Conservation (phyloP, 2,888 invertebrate genomes). For the Clusia tigrina region DNA sequence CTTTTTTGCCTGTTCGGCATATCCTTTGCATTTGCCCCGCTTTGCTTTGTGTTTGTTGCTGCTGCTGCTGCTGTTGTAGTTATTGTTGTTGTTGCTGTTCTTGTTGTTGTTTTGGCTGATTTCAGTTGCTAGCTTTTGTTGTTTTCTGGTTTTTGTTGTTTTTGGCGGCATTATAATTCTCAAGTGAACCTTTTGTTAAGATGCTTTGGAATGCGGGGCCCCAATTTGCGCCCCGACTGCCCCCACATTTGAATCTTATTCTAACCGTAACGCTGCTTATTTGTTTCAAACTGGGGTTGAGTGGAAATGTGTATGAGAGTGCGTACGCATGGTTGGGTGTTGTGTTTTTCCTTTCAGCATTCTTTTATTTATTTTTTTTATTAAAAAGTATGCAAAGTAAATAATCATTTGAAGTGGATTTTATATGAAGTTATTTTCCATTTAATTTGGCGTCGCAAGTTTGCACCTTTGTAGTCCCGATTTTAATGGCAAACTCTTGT, state of each 20-base stretch:
- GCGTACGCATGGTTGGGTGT: not conserved
- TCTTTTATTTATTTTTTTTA: not conserved
- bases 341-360: not conserved
- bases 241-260: too few relatives aligned
- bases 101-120: too few relatives aligned
- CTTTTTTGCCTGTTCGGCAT: not conserved
- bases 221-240: too few relatives aligned
- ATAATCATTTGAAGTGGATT: slow-evolving; percentile 10
- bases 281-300: too few relatives aligned
- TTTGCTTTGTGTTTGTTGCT: not conserved
- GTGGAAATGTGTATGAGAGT: not conserved
- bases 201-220: not conserved
- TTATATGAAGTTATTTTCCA: slow-evolving; percentile 3
- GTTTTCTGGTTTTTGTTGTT: not conserved
- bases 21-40: not conserved
- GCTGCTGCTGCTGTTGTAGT: not conserved
- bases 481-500: not conserved
- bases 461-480: not conserved
- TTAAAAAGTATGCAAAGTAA: slow-evolving; percentile 9
- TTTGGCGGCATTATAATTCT: not conserved
- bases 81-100: not conserved
- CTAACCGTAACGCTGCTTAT: too few relatives aligned
- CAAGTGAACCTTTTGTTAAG: not conserved
- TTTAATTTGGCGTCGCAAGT: not conserved
- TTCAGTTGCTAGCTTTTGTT: not conserved